phyloP scores from a whole-genome alignment of 2,797 vertebrate genomes.

The Tauraco hartlaubi region DNA sequence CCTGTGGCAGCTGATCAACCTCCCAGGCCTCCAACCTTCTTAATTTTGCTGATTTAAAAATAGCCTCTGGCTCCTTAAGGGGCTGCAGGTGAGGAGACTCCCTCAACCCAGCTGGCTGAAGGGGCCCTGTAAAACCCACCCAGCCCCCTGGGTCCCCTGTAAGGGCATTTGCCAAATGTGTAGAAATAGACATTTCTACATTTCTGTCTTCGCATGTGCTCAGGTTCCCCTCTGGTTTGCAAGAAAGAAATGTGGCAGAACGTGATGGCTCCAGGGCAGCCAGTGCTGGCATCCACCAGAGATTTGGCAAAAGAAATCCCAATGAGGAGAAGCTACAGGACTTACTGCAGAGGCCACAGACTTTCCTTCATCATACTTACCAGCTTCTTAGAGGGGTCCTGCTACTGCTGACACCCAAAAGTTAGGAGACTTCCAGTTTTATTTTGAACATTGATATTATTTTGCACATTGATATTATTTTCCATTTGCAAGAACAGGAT shows the following conservation, averaged over 20 bases:
- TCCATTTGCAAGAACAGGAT: neutral
- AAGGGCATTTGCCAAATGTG: neutral
- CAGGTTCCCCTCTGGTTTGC: neutral
- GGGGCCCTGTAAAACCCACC: neutral
- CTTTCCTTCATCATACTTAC: neutral
- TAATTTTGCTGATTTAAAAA: neutral
- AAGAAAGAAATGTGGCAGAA: neutral
- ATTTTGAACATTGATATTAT: neutral
- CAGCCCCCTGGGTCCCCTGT: neutral
- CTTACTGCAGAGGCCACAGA: neutral
- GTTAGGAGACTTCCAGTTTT: neutral
- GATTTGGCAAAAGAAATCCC: neutral
- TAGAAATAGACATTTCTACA: neutral
- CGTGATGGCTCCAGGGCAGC: neutral
- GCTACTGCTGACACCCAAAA: neutral
- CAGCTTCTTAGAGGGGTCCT: neutral
- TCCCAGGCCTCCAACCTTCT: neutral
- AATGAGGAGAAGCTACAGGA: neutral
- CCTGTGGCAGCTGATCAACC: neutral
- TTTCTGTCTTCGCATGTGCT: neutral
- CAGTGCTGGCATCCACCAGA: neutral
- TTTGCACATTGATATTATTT: neutral
- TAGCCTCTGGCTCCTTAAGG: neutral
- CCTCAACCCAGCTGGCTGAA: neutral
- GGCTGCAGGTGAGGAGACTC: neutral